These are phyloP conservation scores for Physella acuta DNA, from an alignment of 1,140 invertebrate genomes.

Conservation along the genomic window DNA sequence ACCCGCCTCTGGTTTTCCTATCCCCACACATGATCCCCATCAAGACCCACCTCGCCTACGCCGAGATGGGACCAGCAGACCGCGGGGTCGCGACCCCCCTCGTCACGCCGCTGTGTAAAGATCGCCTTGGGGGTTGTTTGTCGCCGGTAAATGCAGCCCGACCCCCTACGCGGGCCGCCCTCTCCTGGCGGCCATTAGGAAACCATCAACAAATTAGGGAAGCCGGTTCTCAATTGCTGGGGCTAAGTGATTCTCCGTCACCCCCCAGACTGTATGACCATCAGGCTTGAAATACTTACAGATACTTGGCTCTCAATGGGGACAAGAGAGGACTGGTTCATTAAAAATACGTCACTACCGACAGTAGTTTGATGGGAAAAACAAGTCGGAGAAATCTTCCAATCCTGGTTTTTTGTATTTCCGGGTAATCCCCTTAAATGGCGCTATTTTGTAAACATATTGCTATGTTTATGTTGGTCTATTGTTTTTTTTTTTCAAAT, in stretches of 20 bases:
- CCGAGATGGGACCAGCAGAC: not conserved
- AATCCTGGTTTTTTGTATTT: no score
- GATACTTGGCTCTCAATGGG: no score
- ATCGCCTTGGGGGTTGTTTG: slow-evolving; percentile 12
- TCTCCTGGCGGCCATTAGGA: slow-evolving; percentile 14
- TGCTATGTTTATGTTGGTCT: no score
- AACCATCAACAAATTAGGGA: slow-evolving; percentile 18
- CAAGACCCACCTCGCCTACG: not conserved
- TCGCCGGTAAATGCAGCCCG: not conserved
- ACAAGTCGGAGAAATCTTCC: no score
- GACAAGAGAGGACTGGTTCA: no score
- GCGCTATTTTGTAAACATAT: no score
- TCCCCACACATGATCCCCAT: slow-evolving; percentile 20
- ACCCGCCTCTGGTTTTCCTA: not conserved
- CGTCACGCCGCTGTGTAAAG: not conserved
- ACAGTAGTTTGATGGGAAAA: no score
- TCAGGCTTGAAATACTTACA: no score
- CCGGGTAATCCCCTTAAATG: no score
- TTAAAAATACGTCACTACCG: no score
- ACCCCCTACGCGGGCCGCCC: not conserved
- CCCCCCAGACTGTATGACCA: not conserved
- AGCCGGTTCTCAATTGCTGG: not conserved
- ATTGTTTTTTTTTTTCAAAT: no score
- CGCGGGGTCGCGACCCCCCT: not conserved
- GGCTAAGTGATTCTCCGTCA: slow-evolving; percentile 17